These are phyloP conservation scores for Melieria picta DNA, from an alignment of 2,888 invertebrate species.

Conservation along the genomic window DNA sequence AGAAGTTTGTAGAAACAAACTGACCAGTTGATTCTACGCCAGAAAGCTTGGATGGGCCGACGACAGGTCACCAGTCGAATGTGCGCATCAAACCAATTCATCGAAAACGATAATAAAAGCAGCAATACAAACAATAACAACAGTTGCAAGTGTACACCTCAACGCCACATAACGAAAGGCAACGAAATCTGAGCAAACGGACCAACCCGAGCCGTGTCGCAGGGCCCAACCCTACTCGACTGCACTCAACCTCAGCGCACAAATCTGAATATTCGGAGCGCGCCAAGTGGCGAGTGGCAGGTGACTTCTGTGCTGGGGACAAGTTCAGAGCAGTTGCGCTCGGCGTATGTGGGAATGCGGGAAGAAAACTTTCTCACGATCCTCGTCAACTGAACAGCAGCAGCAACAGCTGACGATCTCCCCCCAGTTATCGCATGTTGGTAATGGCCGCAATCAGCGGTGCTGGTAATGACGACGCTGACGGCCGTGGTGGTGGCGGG, in stretches of 20 bases:
- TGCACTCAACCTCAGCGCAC: neutral
- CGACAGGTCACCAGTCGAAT: conserved; percentile 12
- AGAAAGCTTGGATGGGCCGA: neutral
- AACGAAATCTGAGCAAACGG: neutral
- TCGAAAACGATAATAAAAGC: neutral
- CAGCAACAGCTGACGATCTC: conserved; percentile 28
- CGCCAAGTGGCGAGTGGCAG: conserved; percentile 46
- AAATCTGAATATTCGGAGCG: conserved; percentile 23
- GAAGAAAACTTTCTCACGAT: conserved; percentile 66
- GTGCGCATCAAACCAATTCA: conserved; percentile 25
- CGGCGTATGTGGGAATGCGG: conserved; percentile 66
- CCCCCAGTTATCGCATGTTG: conserved; percentile 16
- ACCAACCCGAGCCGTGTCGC: neutral
- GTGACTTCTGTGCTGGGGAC: conserved; percentile 52
- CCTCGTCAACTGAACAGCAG: conserved; percentile 33
- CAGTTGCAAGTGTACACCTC: neutral
- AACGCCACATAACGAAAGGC: neutral
- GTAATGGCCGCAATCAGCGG: neutral
- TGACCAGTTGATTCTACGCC: too few relatives aligned
- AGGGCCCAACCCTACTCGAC: neutral
- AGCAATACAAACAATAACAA: neutral
- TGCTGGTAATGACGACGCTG: conserved; percentile 45
- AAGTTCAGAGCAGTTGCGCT: conserved; percentile 40
- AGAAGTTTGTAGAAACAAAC: too few relatives aligned
- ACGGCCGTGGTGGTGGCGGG: conserved; percentile 45